These are phyloP conservation scores for Xiphophorus couchianus DNA, from an alignment of 2,113 vertebrate genomes.

Conservation along the genomic window DNA sequence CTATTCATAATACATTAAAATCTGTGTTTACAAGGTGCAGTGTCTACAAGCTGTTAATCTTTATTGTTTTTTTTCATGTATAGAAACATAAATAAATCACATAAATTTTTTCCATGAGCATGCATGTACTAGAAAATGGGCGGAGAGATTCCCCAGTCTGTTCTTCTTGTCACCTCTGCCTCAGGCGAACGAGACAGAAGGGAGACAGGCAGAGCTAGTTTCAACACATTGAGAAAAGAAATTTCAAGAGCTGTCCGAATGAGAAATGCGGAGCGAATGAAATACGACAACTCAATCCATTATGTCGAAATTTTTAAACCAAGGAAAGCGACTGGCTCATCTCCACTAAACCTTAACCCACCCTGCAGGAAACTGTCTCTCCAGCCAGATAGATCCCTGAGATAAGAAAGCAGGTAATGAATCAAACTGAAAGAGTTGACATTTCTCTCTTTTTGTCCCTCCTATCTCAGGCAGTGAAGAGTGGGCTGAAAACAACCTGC, in stretches of 20 bases:
- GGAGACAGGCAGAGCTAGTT: conserved; percentile 64
- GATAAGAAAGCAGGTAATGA: conserved; percentile 77
- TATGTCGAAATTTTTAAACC: conserved; percentile 62
- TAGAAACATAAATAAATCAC: too few species aligned
- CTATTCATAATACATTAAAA: too few species aligned
- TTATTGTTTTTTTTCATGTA: neutral
- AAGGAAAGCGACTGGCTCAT: conserved; percentile 50
- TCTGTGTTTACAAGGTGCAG: too few species aligned
- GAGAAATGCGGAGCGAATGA: conserved; percentile 70
- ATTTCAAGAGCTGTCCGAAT: conserved; percentile 68
- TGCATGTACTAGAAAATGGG: conserved; percentile 64
- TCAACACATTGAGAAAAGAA: conserved; percentile 60
- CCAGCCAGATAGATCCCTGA: conserved; percentile 71
- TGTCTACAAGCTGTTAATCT: neutral
- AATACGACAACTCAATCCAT: conserved; percentile 73
- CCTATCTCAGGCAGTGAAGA: conserved; percentile 89
- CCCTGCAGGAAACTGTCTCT: conserved; percentile 67
- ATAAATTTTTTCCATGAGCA: conserved; percentile 67
- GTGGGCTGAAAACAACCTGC: conserved; percentile 95
- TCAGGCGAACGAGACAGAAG: conserved; percentile 49
- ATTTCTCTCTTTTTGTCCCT: conserved; percentile 37
- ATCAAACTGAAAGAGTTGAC: conserved; percentile 73
- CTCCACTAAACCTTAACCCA: conserved; percentile 24
- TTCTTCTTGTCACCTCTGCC: conserved; percentile 65
- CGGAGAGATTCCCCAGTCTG: conserved; percentile 71